These are phyloP conservation scores for Megaceryle maxima DNA, from an alignment of 2,113 vertebrate species.

Conservation along the genomic window DNA sequence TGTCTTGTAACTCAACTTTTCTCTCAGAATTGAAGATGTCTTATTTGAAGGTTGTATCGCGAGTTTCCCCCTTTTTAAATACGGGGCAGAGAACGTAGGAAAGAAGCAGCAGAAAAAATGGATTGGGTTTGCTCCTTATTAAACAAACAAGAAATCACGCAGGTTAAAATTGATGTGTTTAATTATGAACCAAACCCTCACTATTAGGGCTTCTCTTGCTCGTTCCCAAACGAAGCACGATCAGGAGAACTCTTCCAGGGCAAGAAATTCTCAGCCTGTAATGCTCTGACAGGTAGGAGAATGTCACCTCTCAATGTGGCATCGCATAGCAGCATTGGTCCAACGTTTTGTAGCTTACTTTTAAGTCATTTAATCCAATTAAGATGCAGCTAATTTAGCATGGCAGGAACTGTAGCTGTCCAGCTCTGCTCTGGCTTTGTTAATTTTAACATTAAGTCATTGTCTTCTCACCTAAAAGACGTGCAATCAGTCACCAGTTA, in stretches of 20 bases:
- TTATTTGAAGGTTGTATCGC: not conserved
- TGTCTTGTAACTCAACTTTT: not conserved
- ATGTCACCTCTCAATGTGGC: not conserved
- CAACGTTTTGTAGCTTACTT: slow-evolving; percentile 7
- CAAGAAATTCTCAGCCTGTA: not conserved
- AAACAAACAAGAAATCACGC: rapidly evolving
- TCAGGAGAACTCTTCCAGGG: not conserved
- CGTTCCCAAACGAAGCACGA: not conserved
- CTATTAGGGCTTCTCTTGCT: not conserved
- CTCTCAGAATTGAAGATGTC: not conserved
- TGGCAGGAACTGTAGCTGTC: not conserved
- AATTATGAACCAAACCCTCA: no score
- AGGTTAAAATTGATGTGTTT: not conserved
- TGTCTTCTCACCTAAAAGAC: slow-evolving; percentile 5
- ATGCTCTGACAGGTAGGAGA: not conserved
- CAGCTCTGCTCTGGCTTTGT: not conserved
- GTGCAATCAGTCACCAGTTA: slow-evolving; percentile 39
- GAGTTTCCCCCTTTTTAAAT: not conserved
- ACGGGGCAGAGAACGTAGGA: not conserved
- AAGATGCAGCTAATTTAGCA: slow-evolving; percentile 13
- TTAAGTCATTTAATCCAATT: slow-evolving; percentile 18
- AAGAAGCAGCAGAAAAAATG: not conserved
- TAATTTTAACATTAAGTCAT: not conserved
- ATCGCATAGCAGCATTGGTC: not conserved
- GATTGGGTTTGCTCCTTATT: not conserved